Base-by-base conservation (phyloP, 2,113 vertebrate genomes). In the Amphilophus citrinellus region DNA sequence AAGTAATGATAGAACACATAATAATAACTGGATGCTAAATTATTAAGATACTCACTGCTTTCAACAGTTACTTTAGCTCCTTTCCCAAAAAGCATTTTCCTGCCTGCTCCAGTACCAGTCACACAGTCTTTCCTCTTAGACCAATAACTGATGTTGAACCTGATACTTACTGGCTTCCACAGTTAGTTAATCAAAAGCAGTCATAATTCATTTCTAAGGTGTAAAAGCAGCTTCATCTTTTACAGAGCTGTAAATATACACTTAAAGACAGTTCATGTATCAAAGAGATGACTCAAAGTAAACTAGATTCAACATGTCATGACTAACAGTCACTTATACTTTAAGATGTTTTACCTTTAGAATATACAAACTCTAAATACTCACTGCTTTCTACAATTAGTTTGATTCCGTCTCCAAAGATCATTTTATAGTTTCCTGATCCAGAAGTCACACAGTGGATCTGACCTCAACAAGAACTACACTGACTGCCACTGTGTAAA, bases 341-440 rank as follows among this genome's bases (percentile, higher is more conserved):
- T 50, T 17, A 50, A 15, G 1, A 10, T 10, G 10, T 42, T 58
- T 2, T 50, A 50, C 17, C 5, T 50, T 14, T 50, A 24, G 10
- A 59, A 59, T 10, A 3, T 35, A 20, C 13, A 5, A 22, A 2
- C 9, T 42, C 5, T n/a, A 47, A 11, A 66, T 47, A 83, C 83
- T 84, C 58, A 84, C 76, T 61, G 32, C 2, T 77, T 83, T 89
- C 77, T 82, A 90, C 18, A 22, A 13, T 81, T 10, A 91, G 7
- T 63, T 87, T 90, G 27, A 58, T 81, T 78, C 91, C 91, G 63
- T 68, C 18, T 83, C 85, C 93, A 87, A 94, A 94, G 7, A 39
- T 22, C 0, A 91, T 35, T 76, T 68, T 89, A 1, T 6, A 22
- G 82, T 62, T 71, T 84, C 62, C 80, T 63, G 6, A 3, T 50